Base-by-base conservation (phyloP, 2,888 invertebrate species). In the Cabera pusaria region DNA sequence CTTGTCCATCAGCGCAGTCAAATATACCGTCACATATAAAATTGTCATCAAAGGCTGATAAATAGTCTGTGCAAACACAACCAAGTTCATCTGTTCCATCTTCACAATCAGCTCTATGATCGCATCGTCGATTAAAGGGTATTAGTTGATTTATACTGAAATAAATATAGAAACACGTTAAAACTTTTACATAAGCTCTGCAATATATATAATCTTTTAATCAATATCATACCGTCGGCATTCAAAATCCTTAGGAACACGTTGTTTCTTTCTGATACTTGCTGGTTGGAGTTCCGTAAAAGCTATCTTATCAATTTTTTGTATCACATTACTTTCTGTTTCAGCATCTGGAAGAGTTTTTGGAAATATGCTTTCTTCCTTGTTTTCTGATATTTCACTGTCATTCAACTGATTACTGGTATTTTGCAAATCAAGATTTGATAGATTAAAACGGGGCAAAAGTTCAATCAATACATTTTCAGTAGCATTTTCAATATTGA, bases 11-110 rank as follows among this genome's bases (percentile, higher is more conserved):
- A 21, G 81, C 79, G 62, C 96, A 96, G 64, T 96, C 95, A 2
- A 91, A 79, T 44, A 91, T 84, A 8, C 94, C 95, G 72, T 96
- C 93, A 70, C 96, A 96, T 44, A 96, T 84, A 0, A 93, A 87
- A 4, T 84, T 74, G 5, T 91, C 86, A 43, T 87, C 68, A 24
- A 73, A 62, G 6, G 83, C 79, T 35, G 72, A 72, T 22, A 96
- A 75, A 59, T 92, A 93, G 61, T 95, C 95, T n/a, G 80, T 86
- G 64, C 96, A 96, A 0, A 89, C 90, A 65, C 96, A 96, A 41
- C 90, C 80, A 2, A 89, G 67, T 77, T 96, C 96, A 71, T 96
- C 96, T 0, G 93, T 93, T 2, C 93, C 94, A 79, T 96, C 96
- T 76, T 96, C 94, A 69, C 96, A 96, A 62, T 96, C 95, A 7